Evolutionary conservation across 2,888 invertebrate species (phyloP).

Genomic region (Abscondita cerata): DNA sequence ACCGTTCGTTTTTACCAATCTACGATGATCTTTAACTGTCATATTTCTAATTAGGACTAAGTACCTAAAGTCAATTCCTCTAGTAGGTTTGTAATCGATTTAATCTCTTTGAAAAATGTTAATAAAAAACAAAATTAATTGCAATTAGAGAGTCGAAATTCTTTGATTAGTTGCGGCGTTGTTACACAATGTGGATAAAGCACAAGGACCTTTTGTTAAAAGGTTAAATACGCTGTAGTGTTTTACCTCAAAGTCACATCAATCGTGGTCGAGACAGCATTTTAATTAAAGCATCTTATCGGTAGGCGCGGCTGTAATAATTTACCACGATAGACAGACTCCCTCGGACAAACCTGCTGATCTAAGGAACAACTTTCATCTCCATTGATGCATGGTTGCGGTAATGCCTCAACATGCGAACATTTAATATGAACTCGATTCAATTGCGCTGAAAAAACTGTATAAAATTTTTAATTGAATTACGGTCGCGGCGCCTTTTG

Average conservation of each 20-base stretch:
- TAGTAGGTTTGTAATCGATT: constrained; percentile 5
- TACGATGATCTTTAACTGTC: constrained; percentile 55
- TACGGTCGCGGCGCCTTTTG: neutral
- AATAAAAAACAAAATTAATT: too few species aligned
- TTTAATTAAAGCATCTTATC: constrained; percentile 63
- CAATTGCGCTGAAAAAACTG: constrained; percentile 5
- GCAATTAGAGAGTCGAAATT: too few species aligned
- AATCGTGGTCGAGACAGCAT: constrained; percentile 60
- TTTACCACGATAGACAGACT: constrained; percentile 58
- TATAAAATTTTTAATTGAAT: neutral
- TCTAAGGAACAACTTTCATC: constrained; percentile 61
- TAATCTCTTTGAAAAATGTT: too few species aligned
- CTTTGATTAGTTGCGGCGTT: too few species aligned
- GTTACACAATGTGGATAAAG: neutral
- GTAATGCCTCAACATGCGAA: constrained; percentile 24
- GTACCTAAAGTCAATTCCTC: constrained; percentile 24
- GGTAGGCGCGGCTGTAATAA: constrained; percentile 60
- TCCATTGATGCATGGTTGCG: constrained; percentile 57
- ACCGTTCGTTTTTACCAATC: constrained; percentile 57
- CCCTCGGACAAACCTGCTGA: constrained; percentile 59
- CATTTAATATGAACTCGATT: constrained; percentile 12
- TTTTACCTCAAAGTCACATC: constrained; percentile 52
- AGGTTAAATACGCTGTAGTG: constrained; percentile 19
- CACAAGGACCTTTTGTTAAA: constrained; percentile 9
- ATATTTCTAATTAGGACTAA: constrained; percentile 55